Base-by-base conservation (phyloP, 2,888 invertebrate species). In the Physocephala rufipes region DNA sequence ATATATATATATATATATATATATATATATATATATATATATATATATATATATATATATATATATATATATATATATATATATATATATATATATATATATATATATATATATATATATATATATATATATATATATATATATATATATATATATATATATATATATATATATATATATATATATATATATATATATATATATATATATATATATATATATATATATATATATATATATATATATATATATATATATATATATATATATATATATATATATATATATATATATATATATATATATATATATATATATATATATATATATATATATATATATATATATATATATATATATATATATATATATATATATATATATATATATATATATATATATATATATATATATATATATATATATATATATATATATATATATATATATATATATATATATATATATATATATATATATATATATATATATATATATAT, bases 81-180 rank as follows among this genome's bases (percentile, higher is more conserved):
- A 9, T 26, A 15, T 55, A 19, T 4, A 16, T 59, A 28, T n/a
- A 1, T 30, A 15, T 59, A 30, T 2, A 30, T 26, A 30, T 53
- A 19, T n/a, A 15, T 49, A 30, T 16, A 64, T 76, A 77, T 81
- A 81, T 82, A 82, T 79, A 82, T 79, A 82, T 82, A 7, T n/a
- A 36, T 36, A 9, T 9, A 36, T 21, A 21, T 19, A 9, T 4
- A 2, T 61, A 28, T 59, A 16, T 16, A 28, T 59, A 26, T 28
- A 43, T n/a, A 24, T 36, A 21, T 24, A 19, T 61, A 9, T 26
- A 15, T 55, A 19, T 4, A 16, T 59, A 28, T n/a, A 1, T 30
- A 15, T 59, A 30, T 2, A 30, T 26, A 30, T 53, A 19, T n/a
- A 15, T 49, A 30, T 16, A 64, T 76, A 77, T 81, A 81, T 82